Evolutionary conservation across 2,797 vertebrate genomes (phyloP).

Genomic region (Scyliorhinus canicula): DNA sequence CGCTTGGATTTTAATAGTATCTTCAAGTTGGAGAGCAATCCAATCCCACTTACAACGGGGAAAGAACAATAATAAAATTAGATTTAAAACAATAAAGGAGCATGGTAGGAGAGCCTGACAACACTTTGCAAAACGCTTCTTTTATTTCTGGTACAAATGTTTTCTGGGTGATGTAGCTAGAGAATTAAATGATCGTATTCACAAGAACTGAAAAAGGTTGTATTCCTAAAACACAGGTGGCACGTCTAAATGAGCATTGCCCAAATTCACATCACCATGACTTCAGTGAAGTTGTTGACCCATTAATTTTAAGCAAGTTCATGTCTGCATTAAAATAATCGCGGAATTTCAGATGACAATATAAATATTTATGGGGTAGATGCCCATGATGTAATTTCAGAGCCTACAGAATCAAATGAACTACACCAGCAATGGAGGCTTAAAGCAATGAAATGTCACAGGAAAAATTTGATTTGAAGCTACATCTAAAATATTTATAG

Average conservation of each 20-base stretch:
- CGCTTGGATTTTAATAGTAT: neutral
- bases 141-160: neutral
- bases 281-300: neutral
- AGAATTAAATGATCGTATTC: neutral
- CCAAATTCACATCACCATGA: neutral
- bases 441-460: neutral
- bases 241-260: neutral
- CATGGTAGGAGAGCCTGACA: neutral
- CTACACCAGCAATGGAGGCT: neutral
- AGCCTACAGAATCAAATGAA: neutral
- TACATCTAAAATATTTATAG: neutral
- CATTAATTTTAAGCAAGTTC: neutral
- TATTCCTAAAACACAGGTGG: neutral
- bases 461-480: neutral
- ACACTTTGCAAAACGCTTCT: neutral
- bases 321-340: neutral
- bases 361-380: neutral
- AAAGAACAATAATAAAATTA: neutral
- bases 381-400: neutral
- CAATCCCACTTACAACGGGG: neutral
- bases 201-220: neutral
- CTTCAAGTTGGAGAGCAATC: neutral
- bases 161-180: neutral
- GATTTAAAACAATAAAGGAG: neutral
- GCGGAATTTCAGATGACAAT: neutral